A percentile compares a stretch with the other conserved stretches of the same genome.
Conservation (phyloP, 1,140 invertebrate species). For the Macrobrachium nipponense region DNA sequence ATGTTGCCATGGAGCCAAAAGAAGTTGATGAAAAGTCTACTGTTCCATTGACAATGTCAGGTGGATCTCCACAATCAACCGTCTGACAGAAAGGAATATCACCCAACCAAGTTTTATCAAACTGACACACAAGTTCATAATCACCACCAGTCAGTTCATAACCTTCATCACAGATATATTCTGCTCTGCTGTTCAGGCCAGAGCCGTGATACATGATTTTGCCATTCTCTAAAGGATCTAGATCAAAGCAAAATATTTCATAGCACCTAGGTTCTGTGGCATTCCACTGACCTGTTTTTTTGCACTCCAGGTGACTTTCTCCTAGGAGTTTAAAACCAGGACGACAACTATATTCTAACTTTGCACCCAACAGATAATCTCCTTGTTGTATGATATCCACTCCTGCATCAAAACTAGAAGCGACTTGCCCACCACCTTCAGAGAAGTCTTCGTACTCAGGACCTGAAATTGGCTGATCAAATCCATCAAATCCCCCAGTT, state of each 20-base stretch:
- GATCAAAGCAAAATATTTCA: slow-evolving; percentile 56
- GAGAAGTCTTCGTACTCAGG: slow-evolving; percentile 17
- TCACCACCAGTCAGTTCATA: slow-evolving; percentile 66
- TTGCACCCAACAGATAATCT: slow-evolving; percentile 43
- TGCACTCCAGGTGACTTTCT: slow-evolving; percentile 30
- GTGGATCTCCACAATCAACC: slow-evolving; percentile 66
- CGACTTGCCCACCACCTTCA: not conserved
- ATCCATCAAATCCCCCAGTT: slow-evolving; percentile 29
- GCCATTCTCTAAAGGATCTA: slow-evolving; percentile 48
- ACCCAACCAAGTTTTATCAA: slow-evolving; percentile 64
- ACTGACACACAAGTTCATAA: slow-evolving; percentile 64
- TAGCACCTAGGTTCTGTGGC: slow-evolving; percentile 59
- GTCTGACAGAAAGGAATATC: slow-evolving; percentile 64
- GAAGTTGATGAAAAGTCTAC: slow-evolving; percentile 42
- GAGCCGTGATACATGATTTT: slow-evolving; percentile 57
- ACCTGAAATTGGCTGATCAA: slow-evolving; percentile 19
- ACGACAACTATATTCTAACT: slow-evolving; percentile 58
- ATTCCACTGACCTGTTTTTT: slow-evolving; percentile 60
- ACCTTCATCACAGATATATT: slow-evolving; percentile 67
- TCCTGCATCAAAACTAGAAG: not conserved
- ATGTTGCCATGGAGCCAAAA: slow-evolving; percentile 56
- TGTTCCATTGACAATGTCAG: slow-evolving; percentile 56
- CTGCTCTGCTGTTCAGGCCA: slow-evolving; percentile 62
- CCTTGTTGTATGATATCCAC: not conserved
- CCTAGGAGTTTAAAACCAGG: slow-evolving; percentile 63